These are phyloP conservation scores for Cyprinella venusta DNA, from an alignment of 2,797 vertebrate species.

Conservation along the genomic window DNA sequence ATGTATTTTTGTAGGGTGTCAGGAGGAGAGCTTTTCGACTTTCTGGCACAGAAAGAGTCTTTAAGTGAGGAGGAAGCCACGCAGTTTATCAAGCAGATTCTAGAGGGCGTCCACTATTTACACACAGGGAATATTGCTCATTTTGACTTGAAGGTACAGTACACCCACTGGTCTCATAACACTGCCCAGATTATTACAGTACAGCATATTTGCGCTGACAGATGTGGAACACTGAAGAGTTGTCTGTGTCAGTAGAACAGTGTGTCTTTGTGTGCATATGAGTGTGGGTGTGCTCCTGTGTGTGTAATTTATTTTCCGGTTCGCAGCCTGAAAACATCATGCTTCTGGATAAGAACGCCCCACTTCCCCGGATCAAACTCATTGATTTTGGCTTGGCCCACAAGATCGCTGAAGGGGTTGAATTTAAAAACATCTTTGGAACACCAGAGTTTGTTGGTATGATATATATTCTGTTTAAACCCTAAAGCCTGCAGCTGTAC, in stretches of 20 bases:
- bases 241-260: conserved; percentile 20
- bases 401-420: conserved; percentile 90
- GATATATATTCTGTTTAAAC: conserved; percentile 54
- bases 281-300: conserved; percentile 15
- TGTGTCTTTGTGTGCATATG: not conserved
- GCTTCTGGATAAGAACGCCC: conserved; percentile 89
- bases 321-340: conserved; percentile 97
- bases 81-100: conserved; percentile 95
- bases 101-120: conserved; percentile 92
- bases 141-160: conserved; percentile 93
- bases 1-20: conserved; percentile 79
- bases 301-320: conserved; percentile 20
- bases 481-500: not conserved
- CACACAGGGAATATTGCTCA: conserved; percentile 92
- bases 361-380: conserved; percentile 90
- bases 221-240: conserved; percentile 7
- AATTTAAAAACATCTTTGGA: conserved; percentile 98
- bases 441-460: conserved; percentile 97
- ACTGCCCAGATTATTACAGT: not conserved
- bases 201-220: not conserved
- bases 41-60: conserved; percentile 93
- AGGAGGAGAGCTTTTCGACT: conserved; percentile 92
- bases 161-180: not conserved
- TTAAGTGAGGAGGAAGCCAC: conserved; percentile 96
- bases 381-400: conserved; percentile 97